A percentile compares a stretch with the other conserved stretches of the same genome.
These are phyloP conservation scores for Piezodorus guildinii DNA, from an alignment of 1,140 invertebrate genomes.

Conservation along the genomic window DNA sequence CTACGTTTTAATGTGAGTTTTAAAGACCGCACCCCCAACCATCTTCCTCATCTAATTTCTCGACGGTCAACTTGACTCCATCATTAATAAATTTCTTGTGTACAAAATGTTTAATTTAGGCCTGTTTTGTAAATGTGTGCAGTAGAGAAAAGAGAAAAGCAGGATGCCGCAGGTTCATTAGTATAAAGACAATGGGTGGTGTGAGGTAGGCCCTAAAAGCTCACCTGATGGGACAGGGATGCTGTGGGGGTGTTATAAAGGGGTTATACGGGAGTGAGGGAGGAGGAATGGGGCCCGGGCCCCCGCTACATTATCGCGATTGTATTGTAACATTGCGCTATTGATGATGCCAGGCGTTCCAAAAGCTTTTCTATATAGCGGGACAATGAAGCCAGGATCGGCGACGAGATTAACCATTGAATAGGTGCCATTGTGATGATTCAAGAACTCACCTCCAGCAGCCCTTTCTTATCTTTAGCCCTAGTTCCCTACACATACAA, in stretches of 20 bases:
- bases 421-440: conserved; percentile 29
- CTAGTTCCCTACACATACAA: conserved; percentile 5
- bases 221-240: too few relatives aligned
- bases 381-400: conserved; percentile 29
- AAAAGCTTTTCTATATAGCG: conserved; percentile 30
- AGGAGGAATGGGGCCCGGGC: neutral
- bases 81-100: too few relatives aligned
- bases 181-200: too few relatives aligned
- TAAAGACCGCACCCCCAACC: too few relatives aligned
- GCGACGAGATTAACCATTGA: conserved; percentile 29
- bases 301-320: conserved; percentile 29
- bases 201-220: too few relatives aligned
- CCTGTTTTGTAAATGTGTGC: too few relatives aligned
- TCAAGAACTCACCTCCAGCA: conserved; percentile 24
- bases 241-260: conserved; percentile 4
- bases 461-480: conserved; percentile 15
- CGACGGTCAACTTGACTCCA: too few relatives aligned
- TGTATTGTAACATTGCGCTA: conserved; percentile 30
- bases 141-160: too few relatives aligned
- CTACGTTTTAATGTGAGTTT: too few relatives aligned
- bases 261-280: neutral
- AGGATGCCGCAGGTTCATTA: too few relatives aligned
- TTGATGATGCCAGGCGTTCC: conserved; percentile 29
- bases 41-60: too few relatives aligned
- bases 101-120: too few relatives aligned